Evolutionary conservation across 2,888 invertebrate species (phyloP).

Genomic region (Salticus scenicus): DNA sequence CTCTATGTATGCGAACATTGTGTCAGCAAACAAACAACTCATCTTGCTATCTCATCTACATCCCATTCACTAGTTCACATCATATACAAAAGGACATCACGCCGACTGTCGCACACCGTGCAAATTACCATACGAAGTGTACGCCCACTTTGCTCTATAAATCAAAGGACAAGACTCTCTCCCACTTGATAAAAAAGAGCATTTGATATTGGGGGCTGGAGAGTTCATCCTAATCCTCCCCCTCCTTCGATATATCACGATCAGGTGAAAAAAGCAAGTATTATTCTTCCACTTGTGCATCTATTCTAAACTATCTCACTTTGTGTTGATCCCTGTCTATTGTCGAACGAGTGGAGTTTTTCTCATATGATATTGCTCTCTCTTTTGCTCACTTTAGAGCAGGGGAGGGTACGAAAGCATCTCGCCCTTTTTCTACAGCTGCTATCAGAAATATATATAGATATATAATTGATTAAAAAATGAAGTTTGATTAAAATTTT

Average conservation of each 20-base stretch:
- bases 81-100: not conserved
- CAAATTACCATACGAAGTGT: not conserved
- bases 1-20: not conserved
- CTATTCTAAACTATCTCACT: not conserved
- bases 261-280: constrained; percentile 58
- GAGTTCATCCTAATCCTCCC: constrained; percentile 44
- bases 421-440: too few relatives aligned
- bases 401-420: not conserved
- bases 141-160: not conserved
- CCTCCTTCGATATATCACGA: constrained; percentile 60
- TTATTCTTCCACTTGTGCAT: constrained; percentile 59
- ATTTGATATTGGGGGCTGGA: not conserved
- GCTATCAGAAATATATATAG: too few relatives aligned
- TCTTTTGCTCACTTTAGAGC: not conserved
- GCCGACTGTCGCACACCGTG: not conserved
- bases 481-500: too few relatives aligned
- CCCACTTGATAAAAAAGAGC: not conserved
- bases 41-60: not conserved
- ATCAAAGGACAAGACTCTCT: constrained; percentile 5
- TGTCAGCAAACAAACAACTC: not conserved
- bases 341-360: constrained; percentile 46
- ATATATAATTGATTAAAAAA: too few relatives aligned
- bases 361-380: constrained; percentile 24
- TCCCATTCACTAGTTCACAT: not conserved
- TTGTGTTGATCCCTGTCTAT: constrained; percentile 45